Percentiles rank a stretch among this genome's conserved stretches.
phyloP scores from a whole-genome alignment of 2,797 vertebrate genomes.

The Moxostoma hubbsi region DNA sequence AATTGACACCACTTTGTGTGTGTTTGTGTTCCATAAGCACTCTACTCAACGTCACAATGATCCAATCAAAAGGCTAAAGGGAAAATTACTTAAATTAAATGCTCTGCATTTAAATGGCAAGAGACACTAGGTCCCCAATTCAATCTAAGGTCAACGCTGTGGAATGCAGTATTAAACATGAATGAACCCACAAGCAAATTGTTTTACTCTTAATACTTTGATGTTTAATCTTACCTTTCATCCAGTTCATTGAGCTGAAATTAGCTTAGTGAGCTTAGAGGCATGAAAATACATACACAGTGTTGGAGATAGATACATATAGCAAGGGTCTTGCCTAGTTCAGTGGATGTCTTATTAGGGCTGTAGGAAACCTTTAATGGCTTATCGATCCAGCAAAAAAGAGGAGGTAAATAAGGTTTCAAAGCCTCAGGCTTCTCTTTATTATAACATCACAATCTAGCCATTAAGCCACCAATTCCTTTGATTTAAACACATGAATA shows the following conservation, averaged over 20 bases:
- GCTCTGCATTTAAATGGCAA: background rate
- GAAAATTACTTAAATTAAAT: background rate
- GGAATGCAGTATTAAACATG: background rate
- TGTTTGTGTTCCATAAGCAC: background rate
- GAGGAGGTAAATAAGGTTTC: slow-evolving; percentile 34
- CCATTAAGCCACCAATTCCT: slow-evolving; percentile 30
- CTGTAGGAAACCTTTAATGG: slow-evolving; percentile 52
- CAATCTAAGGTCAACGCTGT: background rate
- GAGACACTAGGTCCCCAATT: background rate
- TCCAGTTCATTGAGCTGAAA: slow-evolving; percentile 21
- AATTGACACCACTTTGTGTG: background rate
- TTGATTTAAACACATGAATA: slow-evolving; percentile 33
- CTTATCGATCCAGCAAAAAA: slow-evolving; percentile 54
- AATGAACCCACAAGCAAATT: slow-evolving; percentile 6
- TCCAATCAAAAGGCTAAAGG: background rate
- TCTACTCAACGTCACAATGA: background rate
- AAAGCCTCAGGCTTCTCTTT: slow-evolving; percentile 12
- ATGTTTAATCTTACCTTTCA: background rate
- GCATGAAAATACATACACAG: slow-evolving; percentile 12
- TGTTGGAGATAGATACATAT: slow-evolving; percentile 2
- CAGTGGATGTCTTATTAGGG: slow-evolving; percentile 35
- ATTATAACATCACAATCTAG: slow-evolving; percentile 19
- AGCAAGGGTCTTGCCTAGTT: background rate
- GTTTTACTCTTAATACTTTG: background rate
- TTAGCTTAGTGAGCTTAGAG: slow-evolving; percentile 16